Conservation (phyloP, 2,888 invertebrate species). For the Microctonus hyperodae region DNA sequence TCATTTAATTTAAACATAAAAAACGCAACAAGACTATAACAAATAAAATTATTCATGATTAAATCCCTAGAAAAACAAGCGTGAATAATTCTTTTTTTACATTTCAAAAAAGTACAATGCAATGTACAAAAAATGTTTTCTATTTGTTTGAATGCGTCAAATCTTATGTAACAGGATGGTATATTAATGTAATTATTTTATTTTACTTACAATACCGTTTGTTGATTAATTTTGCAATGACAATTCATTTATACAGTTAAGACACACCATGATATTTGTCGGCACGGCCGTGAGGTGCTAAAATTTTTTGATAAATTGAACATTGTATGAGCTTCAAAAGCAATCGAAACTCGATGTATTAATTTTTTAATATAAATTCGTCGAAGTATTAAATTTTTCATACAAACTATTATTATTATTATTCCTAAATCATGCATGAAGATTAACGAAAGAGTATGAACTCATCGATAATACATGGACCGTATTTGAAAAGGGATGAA, state of each 20-base stretch:
- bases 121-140: neutral
- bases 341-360: constrained; percentile 18
- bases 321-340: constrained; percentile 19
- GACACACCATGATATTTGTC: constrained; percentile 40
- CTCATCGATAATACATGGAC: constrained; percentile 2
- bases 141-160: neutral
- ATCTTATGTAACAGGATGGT: neutral
- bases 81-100: neutral
- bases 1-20: neutral
- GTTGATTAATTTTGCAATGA: constrained; percentile 30
- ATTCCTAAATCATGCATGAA: constrained; percentile 26
- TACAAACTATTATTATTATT: constrained; percentile 28
- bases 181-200: too few species aligned
- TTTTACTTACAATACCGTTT: neutral
- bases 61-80: neutral
- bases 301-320: constrained; percentile 26
- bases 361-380: constrained; percentile 27
- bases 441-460: constrained; percentile 15
- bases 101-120: neutral
- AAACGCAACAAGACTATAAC: neutral
- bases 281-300: constrained; percentile 37
- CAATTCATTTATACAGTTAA: constrained; percentile 34
- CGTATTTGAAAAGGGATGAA: constrained; percentile 5
- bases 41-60: neutral
- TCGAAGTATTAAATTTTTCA: constrained; percentile 24